A percentile compares a stretch with the other conserved stretches of the same genome.
Conservation (phyloP, 1,140 invertebrate genomes). For the Lethocerus indicus region DNA sequence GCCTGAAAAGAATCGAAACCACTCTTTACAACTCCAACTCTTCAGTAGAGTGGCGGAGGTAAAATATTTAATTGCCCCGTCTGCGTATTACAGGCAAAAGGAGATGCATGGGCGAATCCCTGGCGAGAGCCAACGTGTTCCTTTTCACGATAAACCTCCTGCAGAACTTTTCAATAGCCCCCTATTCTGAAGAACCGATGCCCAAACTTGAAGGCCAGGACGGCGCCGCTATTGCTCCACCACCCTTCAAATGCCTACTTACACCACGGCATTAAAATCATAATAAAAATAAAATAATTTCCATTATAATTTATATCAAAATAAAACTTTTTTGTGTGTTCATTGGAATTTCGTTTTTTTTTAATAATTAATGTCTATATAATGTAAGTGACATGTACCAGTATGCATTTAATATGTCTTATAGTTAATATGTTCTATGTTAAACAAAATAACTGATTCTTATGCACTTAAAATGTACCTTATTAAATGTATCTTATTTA, state of each 20-base stretch:
- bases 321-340: too few species aligned
- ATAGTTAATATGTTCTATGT: too few species aligned
- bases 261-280: too few species aligned
- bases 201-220: constrained; percentile 26
- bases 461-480: too few species aligned
- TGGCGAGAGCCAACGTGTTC: constrained; percentile 36
- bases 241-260: constrained; percentile 26
- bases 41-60: neutral
- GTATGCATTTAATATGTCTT: too few species aligned
- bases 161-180: constrained; percentile 29
- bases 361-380: too few species aligned
- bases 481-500: too few species aligned
- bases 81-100: constrained; percentile 33
- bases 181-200: constrained; percentile 19
- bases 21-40: neutral
- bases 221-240: constrained; percentile 32
- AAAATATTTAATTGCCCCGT: neutral
- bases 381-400: too few species aligned
- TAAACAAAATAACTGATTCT: too few species aligned
- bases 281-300: too few species aligned
- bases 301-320: too few species aligned
- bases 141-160: constrained; percentile 33
- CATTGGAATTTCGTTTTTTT: too few species aligned
- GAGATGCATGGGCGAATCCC: constrained; percentile 39
- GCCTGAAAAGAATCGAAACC: neutral